Evolutionary conservation across 2,888 invertebrate genomes (phyloP).

Genomic region (Ecliptopera silaceata): DNA sequence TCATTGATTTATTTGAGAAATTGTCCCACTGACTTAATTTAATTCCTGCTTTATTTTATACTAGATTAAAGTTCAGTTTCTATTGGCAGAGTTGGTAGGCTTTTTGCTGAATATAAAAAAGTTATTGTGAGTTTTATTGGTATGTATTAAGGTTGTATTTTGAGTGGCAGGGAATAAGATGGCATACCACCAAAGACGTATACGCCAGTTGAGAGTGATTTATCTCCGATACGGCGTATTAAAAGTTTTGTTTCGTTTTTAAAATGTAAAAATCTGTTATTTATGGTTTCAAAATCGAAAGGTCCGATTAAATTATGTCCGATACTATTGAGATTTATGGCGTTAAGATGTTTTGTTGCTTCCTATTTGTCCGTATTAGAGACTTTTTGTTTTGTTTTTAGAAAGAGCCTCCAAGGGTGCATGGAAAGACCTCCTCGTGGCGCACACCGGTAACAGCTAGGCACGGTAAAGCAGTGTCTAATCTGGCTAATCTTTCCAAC

Average conservation of each 20-base stretch:
- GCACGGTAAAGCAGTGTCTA: no score
- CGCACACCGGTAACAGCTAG: no score
- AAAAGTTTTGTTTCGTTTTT: constrained; percentile 79
- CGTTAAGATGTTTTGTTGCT: constrained; percentile 56
- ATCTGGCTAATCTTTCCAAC: no score
- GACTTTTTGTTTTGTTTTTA: constrained; percentile 32
- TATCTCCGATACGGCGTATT: constrained; percentile 79
- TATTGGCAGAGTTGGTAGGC: constrained; percentile 1
- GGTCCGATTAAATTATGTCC: constrained; percentile 80
- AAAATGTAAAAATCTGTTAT: constrained; percentile 80
- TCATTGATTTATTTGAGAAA: constrained; percentile 63
- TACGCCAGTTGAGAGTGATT: constrained; percentile 79
- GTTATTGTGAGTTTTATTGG: constrained; percentile 23
- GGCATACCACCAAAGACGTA: constrained; percentile 78
- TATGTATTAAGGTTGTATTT: constrained; percentile 32
- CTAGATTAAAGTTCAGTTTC: constrained; percentile 16
- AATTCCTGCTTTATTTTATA: constrained; percentile 26
- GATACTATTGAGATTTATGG: constrained; percentile 75
- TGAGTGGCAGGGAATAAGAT: constrained; percentile 30
- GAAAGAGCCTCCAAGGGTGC: no score
- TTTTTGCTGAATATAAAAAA: constrained; percentile 2
- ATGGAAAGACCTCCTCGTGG: no score
- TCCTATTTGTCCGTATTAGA: constrained; percentile 62
- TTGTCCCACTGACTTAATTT: constrained; percentile 28
- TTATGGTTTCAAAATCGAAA: constrained; percentile 79